Evolutionary conservation across 37 sponge, comb jelly and placozoan species (phyloP), one percentile per base, ranked within the genome.

Genomic region (Cladorhizidae sp.): DNA sequence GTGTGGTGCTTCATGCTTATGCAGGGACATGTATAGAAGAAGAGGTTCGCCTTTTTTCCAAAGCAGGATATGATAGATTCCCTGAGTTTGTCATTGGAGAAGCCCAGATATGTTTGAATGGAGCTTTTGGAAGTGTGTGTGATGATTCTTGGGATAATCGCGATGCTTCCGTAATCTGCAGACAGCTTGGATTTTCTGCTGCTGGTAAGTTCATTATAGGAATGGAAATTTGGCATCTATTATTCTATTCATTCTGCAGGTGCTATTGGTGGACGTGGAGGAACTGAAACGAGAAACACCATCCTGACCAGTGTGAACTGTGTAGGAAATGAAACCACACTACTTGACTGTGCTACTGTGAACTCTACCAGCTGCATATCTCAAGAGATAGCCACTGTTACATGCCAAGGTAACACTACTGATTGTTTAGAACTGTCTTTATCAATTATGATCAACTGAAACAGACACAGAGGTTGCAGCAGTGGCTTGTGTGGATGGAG

Each of bases 81-180:
- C 25, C 28, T 17, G 80, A 54, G 22, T 51, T 33, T 54, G 15
- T 32, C 7, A 49, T 41, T 56, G 57, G 49, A n/a, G 57, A 36
- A 35, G 61, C 61, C 23, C 68, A 76, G 37, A 56, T 83, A 1
- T 83, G 83, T 45, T 3, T 14, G 7, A 36, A 32, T 65, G 67
- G 67, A 8, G 11, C 31, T 17, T 65, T 65, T 12, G 35, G 67
- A 31, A 33, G 67, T 42, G 64, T 81, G 40, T 81, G 82, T 72
- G 73, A 61, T 41, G 64, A 57, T 26, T 50, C 32, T n/a, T 81
- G 82, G 82, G 73, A 39, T 12, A 72, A 81, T 33, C 43, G 41
- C 26, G 82, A 81, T 81, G 82, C 82, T 41, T 72, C 82, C 15
- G 73, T 81, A 0, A 61, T 73, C 64, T 81, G 82, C 73, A 43